Conservation (phyloP, 2,113 vertebrate species). For the Orthochromis indermauri region DNA sequence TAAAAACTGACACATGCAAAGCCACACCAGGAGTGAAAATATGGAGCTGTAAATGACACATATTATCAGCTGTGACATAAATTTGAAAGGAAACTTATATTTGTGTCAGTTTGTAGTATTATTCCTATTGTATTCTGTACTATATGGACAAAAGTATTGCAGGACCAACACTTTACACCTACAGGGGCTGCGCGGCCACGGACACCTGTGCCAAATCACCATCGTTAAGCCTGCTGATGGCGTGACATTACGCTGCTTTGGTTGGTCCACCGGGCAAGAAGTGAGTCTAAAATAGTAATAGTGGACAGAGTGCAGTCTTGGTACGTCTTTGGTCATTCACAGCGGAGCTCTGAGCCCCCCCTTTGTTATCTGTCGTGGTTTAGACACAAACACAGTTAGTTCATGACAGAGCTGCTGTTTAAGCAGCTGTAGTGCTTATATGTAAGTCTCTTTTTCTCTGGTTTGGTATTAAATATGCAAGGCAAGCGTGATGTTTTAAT, state of each 20-base stretch:
- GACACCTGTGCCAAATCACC: not conserved
- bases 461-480: not conserved
- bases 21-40: not conserved
- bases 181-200: not conserved
- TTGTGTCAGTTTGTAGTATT: not conserved
- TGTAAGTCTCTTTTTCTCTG: not conserved
- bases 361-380: not conserved
- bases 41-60: not conserved
- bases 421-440: not conserved
- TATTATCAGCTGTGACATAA: not conserved
- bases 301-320: not conserved
- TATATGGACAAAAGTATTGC: not conserved
- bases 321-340: not conserved
- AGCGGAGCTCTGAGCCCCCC: not conserved
- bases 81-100: not conserved
- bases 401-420: not conserved
- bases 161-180: not conserved
- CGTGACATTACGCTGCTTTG: not conserved
- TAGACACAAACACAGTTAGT: slow-evolving; percentile 33
- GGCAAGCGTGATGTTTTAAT: not conserved
- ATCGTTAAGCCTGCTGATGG: not conserved
- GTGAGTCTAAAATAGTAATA: not conserved
- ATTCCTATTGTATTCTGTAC: not conserved
- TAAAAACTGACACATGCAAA: not conserved
- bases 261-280: not conserved